Evolutionary conservation across 1,140 invertebrate species (phyloP).

Genomic region (Psix sp.): DNA sequence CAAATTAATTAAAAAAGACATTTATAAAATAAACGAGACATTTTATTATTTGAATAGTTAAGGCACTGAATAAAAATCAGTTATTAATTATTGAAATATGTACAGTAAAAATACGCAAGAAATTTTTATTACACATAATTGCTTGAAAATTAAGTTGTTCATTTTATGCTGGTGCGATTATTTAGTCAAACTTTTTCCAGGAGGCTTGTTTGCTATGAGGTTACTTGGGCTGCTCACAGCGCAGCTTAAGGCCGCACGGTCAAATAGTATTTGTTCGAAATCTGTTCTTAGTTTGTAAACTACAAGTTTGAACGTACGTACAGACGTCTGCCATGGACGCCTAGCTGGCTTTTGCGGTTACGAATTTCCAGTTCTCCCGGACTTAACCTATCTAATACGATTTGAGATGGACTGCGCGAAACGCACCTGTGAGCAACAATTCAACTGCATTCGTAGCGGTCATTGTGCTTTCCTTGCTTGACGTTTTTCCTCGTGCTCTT

Average conservation of each 20-base stretch:
- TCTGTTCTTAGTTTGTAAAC: slow-evolving; percentile 56
- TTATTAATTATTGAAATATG: too few species aligned
- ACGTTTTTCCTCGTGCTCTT: slow-evolving; percentile 28
- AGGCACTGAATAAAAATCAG: too few species aligned
- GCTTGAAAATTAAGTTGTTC: slow-evolving; percentile 24
- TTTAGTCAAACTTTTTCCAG: slow-evolving; percentile 27
- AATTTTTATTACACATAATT: slow-evolving; percentile 14
- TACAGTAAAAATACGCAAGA: neutral
- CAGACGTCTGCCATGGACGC: slow-evolving; percentile 49
- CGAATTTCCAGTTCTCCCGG: slow-evolving; percentile 36
- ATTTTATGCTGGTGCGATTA: slow-evolving; percentile 22
- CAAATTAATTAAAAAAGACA: too few species aligned
- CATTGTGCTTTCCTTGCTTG: slow-evolving; percentile 24
- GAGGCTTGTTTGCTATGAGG: slow-evolving; percentile 36
- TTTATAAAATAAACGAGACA: too few species aligned
- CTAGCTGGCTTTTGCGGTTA: slow-evolving; percentile 51
- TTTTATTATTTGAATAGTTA: too few species aligned
- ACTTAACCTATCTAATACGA: slow-evolving; percentile 39
- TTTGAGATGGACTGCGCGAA: slow-evolving; percentile 32
- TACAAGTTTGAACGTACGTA: slow-evolving; percentile 47
- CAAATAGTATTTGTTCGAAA: slow-evolving; percentile 55
- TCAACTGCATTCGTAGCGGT: slow-evolving; percentile 24
- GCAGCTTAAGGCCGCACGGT: slow-evolving; percentile 46
- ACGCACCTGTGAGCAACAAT: slow-evolving; percentile 48
- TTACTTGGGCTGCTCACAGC: slow-evolving; percentile 26